Evolutionary conservation across 2,888 invertebrate genomes (phyloP), one percentile per base, ranked within the genome.

Genomic region (Andrena haemorrhoa): DNA sequence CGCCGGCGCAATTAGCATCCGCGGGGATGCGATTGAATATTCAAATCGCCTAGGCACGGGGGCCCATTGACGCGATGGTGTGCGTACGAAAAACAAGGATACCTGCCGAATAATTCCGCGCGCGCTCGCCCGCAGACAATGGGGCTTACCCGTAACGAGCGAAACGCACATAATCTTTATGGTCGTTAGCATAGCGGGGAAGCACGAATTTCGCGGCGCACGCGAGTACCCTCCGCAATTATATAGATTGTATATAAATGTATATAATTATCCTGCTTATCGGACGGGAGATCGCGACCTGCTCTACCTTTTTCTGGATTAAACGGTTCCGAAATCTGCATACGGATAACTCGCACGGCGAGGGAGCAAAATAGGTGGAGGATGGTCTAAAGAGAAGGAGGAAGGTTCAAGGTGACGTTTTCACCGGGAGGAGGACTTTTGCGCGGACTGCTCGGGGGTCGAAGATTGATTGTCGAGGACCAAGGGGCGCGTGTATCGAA

Each of bases 171-270:
- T 61, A 33, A 66, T 60, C 70, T 51, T 29, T 20, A 12, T 7
- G 16, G 10, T 81, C 71, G 65, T 82, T 82, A 82, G 72, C 75
- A 81, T 81, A 69, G 49, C n/a, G 60, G 69, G 91, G 89, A 92
- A 89, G 84, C 76, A 89, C 86, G 86, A 89, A 89, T 90, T 87
- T 88, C 88, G 82, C 79, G 51, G 79, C 83, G 80, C 91, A 91
- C 89, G 89, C 90, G 88, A 91, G 86, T 53, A 0, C 20, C 10
- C 56, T 23, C 10, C 12, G 56, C 56, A 23, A 23, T 23, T 20
- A 10, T 10, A 49, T 72, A 41, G 63, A 82, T 75, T 49, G 60
- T 73, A 69, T 61, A 70, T 61, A 76, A 53, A 71, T 71, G 63
- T 61, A 23, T 73, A 69, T 71, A 80, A 82, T 80, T 72, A 79